Base-by-base conservation (phyloP, 2,113 vertebrate species). In the Clupea harengus region DNA sequence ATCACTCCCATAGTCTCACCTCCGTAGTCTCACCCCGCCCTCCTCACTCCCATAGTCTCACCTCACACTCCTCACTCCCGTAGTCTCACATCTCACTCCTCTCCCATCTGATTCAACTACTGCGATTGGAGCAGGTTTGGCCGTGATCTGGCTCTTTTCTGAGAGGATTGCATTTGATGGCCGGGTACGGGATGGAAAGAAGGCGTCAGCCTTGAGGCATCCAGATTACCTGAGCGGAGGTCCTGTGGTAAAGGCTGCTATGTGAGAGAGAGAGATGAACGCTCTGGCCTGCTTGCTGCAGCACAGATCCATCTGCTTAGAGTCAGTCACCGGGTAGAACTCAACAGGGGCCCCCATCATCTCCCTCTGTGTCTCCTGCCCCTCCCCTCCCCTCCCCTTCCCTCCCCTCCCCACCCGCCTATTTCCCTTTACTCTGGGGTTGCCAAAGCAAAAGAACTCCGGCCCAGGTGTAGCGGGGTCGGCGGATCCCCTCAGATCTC, bases 391-490 rank as follows among this genome's bases (percentile, higher is more conserved):
- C 22, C n/a, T 28, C 32, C 4, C 11, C 64, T 3, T 72, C 78
- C 52, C 72, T 52, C 60, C 28, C 46, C 28, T 22, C 46, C 78
- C 75, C 47, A 39, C 4, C 52, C 15, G 5, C 22, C 6, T 57
- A 49, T 49, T 22, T 57, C 54, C 54, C 18, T 22, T 57, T 22
- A 2, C 54, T 78, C 6, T 32, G 22, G n/a, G 9, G 54, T 54
- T 89, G 49, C 87, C 80, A 72, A 45, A 60, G 81, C 84, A 89
- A 83, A 39, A 10, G 20, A 1, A 32, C 45, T 67, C 78, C 44
- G 6, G 20, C 50, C 84, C 89, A 88, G 88, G 87, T 89, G 88
- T 83, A 54, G 80, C 78, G 64, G 64, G 64, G 64, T 72, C 3
- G 57, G n/a, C 57, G 67, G 44, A 57, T 46, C 10, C 6, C 64